Base-by-base conservation (phyloP, 2,113 vertebrate species). In the Elanus axillaris region DNA sequence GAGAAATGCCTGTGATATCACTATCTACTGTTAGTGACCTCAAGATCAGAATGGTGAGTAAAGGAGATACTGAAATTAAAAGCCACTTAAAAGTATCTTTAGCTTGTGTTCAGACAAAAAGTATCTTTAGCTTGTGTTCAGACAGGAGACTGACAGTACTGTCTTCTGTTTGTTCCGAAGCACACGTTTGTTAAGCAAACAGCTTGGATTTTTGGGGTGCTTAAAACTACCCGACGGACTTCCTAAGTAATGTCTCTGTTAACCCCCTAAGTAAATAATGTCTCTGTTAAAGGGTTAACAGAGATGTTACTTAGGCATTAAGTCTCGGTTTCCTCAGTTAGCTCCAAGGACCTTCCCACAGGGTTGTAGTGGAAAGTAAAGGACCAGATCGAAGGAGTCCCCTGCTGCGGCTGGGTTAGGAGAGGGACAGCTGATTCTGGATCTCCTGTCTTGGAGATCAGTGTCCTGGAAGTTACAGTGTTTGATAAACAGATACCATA, bases 401-500 rank as follows among this genome's bases (percentile, higher is more conserved):
- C 5, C 11, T 74, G 20, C 31, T 71, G 13, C 0, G 0, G 29
- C 47, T 0, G 0, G n/a, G n/a, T 66, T 62, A 38, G 42, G 77
- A 52, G 40, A 12, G 3, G 64, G 16, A 45, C 34, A 79, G 47
- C 31, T 32, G 48, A 17, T 93, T 52, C 9, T 18, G 4, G 13
- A 56, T 76, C 43, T 82, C 20, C 23, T 53, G 23, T 47, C 40
- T 29, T 67, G 38, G 25, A 60, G 60, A 15, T 63, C 26, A n/a
- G 56, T 60, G 34, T 86, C 34, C 10, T 76, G 59, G 34, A 72
- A 86, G 34, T 27, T 72, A 14, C 7, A 15, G 17, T 17, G 11
- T 56, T 56, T 72, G 66, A 59, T 82, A 53, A 86, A 64, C 12
- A 31, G 21, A 9, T 84, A 18, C 47, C 20, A 4, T 59, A 76